These are phyloP conservation scores for Oreochromis grahami DNA, from an alignment of 2,797 vertebrate species.

Conservation along the genomic window DNA sequence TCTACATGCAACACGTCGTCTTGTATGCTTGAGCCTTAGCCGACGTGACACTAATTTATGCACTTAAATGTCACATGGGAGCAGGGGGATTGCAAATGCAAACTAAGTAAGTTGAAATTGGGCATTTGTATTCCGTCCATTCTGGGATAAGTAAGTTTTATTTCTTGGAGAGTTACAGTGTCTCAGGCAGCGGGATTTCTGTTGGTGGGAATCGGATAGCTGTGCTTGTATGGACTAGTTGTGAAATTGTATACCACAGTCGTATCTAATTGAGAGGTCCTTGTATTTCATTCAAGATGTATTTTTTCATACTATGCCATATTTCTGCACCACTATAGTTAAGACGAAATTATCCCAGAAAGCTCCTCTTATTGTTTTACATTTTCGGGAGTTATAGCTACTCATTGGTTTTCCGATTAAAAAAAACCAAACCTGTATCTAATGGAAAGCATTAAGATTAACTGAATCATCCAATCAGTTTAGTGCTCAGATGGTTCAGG, in stretches of 20 bases:
- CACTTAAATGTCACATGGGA: slow-evolving; percentile 74
- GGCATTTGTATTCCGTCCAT: slow-evolving; percentile 56
- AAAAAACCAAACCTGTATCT: rapidly evolving
- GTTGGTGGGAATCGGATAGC: background rate
- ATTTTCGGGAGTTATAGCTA: background rate
- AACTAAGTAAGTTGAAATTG: slow-evolving; percentile 53
- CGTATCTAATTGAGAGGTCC: background rate
- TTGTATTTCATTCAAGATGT: background rate
- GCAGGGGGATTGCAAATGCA: slow-evolving; percentile 59
- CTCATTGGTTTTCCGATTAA: background rate
- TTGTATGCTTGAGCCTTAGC: slow-evolving; percentile 62
- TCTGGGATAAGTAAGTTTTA: slow-evolving; percentile 44
- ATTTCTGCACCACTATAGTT: background rate
- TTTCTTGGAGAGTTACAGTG: slow-evolving; percentile 43
- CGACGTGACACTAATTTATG: slow-evolving; percentile 76
- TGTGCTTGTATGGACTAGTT: background rate
- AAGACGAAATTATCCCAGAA: background rate
- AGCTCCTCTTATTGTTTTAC: background rate
- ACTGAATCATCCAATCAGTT: background rate
- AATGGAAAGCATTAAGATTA: background rate
- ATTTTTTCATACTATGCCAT: background rate
- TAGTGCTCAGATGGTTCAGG: background rate
- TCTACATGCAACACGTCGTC: slow-evolving; percentile 68
- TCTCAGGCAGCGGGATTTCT: background rate
- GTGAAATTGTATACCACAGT: background rate